Conservation (phyloP, 2,888 invertebrate genomes). For the Tenthredo notha region DNA sequence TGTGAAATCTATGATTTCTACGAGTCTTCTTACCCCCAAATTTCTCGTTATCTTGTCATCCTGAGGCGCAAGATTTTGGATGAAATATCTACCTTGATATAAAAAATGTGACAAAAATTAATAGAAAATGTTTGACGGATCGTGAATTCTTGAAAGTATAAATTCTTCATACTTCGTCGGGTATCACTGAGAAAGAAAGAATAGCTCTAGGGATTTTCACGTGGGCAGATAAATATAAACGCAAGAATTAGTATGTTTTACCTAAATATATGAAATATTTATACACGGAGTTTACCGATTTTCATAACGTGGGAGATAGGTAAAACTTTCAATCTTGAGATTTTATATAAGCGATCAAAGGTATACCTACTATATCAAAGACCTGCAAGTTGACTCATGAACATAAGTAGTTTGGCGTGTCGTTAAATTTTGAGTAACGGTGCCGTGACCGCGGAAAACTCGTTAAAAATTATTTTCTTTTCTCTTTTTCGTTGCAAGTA, state of each 20-base stretch:
- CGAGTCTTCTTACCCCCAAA: background rate
- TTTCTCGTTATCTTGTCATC: background rate
- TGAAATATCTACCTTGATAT: background rate
- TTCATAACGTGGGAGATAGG: background rate
- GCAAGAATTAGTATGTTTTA: background rate
- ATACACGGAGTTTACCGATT: background rate
- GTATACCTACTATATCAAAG: background rate
- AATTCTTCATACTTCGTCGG: background rate
- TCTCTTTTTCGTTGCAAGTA: background rate
- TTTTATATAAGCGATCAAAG: background rate
- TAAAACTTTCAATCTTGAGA: background rate
- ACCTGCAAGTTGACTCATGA: background rate
- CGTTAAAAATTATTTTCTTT: slow-evolving; percentile 10
- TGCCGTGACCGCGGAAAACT: background rate
- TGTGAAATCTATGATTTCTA: background rate
- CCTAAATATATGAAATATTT: background rate
- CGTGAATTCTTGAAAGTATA: background rate
- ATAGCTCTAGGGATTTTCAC: background rate
- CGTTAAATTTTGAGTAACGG: slow-evolving; percentile 36
- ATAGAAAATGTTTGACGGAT: background rate
- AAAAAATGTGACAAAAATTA: background rate
- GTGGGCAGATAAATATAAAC: background rate
- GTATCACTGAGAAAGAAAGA: background rate
- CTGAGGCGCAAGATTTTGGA: background rate
- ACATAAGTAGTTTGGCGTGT: slow-evolving; percentile 1